Conservation (phyloP, 2,113 vertebrate genomes). For the Calonectris borealis region DNA sequence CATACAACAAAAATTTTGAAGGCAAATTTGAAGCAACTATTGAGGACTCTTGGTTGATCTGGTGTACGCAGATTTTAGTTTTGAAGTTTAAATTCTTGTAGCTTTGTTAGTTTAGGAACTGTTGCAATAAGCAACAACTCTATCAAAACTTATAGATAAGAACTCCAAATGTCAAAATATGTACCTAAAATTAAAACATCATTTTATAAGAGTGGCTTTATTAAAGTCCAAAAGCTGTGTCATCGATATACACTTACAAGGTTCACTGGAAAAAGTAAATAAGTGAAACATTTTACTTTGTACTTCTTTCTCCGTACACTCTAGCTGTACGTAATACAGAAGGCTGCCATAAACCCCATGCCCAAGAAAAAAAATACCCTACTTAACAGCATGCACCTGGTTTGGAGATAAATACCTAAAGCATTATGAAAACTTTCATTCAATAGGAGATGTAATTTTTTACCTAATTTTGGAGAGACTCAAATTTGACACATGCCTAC, state of each 20-base stretch:
- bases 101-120: neutral
- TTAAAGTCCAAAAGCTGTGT: neutral
- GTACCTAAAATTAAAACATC: neutral
- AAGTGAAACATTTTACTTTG: neutral
- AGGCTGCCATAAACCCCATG: neutral
- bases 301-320: neutral
- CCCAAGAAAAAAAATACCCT: neutral
- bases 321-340: neutral
- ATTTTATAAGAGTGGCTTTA: neutral
- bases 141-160: neutral
- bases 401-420: neutral
- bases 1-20: neutral
- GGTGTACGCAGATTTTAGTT: neutral
- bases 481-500: neutral
- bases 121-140: neutral
- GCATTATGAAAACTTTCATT: neutral
- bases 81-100: neutral
- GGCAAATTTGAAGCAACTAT: neutral
- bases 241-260: neutral
- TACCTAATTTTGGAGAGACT: neutral
- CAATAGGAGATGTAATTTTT: neutral
- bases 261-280: neutral
- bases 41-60: neutral
- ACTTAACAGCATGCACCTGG: neutral
- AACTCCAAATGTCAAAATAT: neutral